phyloP scores from a whole-genome alignment of 2,797 vertebrate species.

The Peromyscus eremicus region DNA sequence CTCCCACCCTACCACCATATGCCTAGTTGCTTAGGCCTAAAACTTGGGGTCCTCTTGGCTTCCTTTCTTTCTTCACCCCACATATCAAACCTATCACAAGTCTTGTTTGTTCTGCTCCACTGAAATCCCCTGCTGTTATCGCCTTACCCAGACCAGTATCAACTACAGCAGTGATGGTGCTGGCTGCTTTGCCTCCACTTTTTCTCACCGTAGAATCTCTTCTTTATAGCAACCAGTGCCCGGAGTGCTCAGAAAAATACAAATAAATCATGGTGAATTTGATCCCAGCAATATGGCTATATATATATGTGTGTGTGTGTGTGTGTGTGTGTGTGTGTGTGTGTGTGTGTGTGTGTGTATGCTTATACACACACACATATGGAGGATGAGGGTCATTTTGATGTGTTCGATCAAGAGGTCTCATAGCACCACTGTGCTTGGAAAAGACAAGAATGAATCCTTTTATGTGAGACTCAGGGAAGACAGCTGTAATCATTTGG shows the following conservation, averaged over 20 bases:
- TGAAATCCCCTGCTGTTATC: background rate
- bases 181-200: constrained; percentile 20
- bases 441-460: constrained; percentile 63
- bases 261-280: constrained; percentile 51
- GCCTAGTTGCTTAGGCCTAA: background rate
- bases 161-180: background rate
- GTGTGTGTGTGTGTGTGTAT: too few species aligned
- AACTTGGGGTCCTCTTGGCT: background rate
- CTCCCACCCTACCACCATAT: background rate
- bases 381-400: constrained; percentile 1
- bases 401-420: constrained; percentile 10
- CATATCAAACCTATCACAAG: background rate
- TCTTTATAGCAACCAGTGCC: background rate
- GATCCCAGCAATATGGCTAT: background rate
- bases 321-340: too few species aligned
- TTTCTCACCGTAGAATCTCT: background rate
- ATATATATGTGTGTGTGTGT: background rate
- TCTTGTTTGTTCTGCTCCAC: background rate
- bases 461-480: background rate
- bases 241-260: background rate
- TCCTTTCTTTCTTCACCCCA: constrained; percentile 10
- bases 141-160: background rate
- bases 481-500: constrained; percentile 77
- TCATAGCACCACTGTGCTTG: constrained; percentile 46
- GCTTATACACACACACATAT: background rate